Evolutionary conservation across 2,888 invertebrate species (phyloP).

Genomic region (Apodemia hepburni): DNA sequence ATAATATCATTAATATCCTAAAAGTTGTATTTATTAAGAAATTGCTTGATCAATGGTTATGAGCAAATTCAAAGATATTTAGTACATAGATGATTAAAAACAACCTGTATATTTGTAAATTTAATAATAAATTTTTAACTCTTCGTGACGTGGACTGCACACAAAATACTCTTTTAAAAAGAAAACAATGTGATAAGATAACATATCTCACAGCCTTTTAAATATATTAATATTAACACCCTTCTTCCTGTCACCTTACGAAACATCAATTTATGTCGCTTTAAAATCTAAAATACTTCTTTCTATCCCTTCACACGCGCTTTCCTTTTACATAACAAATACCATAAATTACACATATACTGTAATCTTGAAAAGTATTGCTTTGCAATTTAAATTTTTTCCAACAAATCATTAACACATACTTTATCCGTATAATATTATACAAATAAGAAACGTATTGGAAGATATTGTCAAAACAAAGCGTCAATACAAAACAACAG

Average conservation of each 20-base stretch:
- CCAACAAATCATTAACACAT: background rate
- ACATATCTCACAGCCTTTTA: constrained; percentile 14
- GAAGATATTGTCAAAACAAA: too few relatives aligned
- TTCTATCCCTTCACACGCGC: background rate
- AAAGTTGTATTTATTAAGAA: background rate
- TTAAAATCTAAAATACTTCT: constrained; percentile 11
- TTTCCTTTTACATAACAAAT: background rate
- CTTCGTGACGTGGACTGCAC: constrained; percentile 9
- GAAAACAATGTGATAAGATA: constrained; percentile 12
- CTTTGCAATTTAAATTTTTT: background rate
- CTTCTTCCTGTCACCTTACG: background rate
- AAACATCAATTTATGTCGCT: background rate
- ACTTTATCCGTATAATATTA: too few relatives aligned
- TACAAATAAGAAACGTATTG: too few relatives aligned
- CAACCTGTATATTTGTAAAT: background rate
- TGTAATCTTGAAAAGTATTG: background rate
- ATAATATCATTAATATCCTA: too few relatives aligned
- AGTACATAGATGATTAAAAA: background rate
- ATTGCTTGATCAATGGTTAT: background rate
- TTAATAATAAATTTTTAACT: background rate
- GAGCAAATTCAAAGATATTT: background rate
- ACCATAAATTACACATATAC: background rate
- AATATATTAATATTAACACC: constrained; percentile 11
- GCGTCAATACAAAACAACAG: too few relatives aligned
- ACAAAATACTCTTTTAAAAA: constrained; percentile 13